A percentile compares a stretch with the other conserved stretches of the same genome.
phyloP scores from a whole-genome alignment of 2,888 invertebrate genomes.

The Sthenelais limicola region DNA sequence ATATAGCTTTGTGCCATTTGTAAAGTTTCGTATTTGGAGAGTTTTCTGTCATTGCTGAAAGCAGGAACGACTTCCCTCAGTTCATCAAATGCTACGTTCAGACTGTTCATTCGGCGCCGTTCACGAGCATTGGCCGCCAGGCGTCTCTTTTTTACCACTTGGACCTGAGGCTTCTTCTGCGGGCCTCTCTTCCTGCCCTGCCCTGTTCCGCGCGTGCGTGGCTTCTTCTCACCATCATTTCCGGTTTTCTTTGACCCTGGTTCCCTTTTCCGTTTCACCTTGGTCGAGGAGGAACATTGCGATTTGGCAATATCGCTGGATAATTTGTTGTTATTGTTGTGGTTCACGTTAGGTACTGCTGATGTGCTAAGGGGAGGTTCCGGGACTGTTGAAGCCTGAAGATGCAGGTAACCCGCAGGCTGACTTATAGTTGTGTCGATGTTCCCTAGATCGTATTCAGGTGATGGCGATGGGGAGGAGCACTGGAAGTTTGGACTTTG shows the following conservation, averaged over 20 bases:
- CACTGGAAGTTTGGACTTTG: background rate
- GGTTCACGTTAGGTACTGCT: background rate
- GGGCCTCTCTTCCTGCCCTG: constrained; percentile 40
- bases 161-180: constrained; percentile 7
- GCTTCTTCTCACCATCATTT: background rate
- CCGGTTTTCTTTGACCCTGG: background rate
- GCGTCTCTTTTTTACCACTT: constrained; percentile 75
- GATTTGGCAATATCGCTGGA: background rate
- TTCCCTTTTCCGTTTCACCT: constrained; percentile 17
- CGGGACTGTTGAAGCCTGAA: background rate
- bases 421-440: background rate
- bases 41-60: constrained; percentile 89
- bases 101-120: constrained; percentile 91
- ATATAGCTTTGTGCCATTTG: constrained; percentile 99
- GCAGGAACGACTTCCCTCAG: constrained; percentile 93
- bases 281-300: background rate
- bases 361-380: too few relatives aligned
- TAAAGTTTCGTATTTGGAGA: constrained; percentile 95
- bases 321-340: background rate
- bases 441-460: background rate
- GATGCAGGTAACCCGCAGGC: constrained; percentile 16
- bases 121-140: constrained; percentile 95
- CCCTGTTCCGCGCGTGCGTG: constrained; percentile 4
- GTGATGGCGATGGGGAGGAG: background rate
- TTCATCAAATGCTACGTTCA: constrained; percentile 94